Evolutionary conservation across 2,113 vertebrate species (phyloP), one percentile per base, ranked within the genome.

Genomic region (Misgurnus anguillicaudatus): DNA sequence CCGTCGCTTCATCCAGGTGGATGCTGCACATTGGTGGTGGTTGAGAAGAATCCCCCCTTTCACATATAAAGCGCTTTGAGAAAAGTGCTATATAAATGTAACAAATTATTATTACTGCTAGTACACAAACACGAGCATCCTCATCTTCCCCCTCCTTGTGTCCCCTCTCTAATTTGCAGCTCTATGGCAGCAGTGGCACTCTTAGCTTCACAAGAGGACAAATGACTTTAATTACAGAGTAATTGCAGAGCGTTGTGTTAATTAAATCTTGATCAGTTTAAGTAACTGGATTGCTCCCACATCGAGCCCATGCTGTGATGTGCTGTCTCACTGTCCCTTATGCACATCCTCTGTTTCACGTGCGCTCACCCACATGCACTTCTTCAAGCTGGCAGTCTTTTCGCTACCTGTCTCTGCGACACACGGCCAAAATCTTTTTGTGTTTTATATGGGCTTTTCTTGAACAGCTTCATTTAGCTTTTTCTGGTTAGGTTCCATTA

Each of bases 251-350:
- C 95, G 94, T 93, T 92, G 94, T 92, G 96, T 94, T 96, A 97
- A 98, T 99, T 98, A 98, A 98, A 98, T 97, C 96, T 96, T 96
- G 94, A 97, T 98, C 97, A 95, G 94, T 98, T 95, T 93, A 95
- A 96, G 94, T 95, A 95, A 96, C 94, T 93, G 95, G 95, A 98
- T 97, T 96, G 95, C 93, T 96, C 94, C 92, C 92, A 94, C 94
- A 94, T 93, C 93, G 94, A 95, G 95, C 92, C 91, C 94, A 93
- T 81, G 87, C 88, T 85, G 89, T 70, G 84, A 77, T 71, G 69
- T 74, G 79, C 84, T 61, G 80, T 75, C 83, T 84, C 60, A 36
- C 75, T 67, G 65, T 84, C 84, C 82, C 42, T 48, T 19, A 6
- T 11, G 67, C 86, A 81, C 71, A 65, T 77, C 72, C 69, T 75